Conservation (phyloP, 1,140 invertebrate species). For the Rhagoletis pomonella region DNA sequence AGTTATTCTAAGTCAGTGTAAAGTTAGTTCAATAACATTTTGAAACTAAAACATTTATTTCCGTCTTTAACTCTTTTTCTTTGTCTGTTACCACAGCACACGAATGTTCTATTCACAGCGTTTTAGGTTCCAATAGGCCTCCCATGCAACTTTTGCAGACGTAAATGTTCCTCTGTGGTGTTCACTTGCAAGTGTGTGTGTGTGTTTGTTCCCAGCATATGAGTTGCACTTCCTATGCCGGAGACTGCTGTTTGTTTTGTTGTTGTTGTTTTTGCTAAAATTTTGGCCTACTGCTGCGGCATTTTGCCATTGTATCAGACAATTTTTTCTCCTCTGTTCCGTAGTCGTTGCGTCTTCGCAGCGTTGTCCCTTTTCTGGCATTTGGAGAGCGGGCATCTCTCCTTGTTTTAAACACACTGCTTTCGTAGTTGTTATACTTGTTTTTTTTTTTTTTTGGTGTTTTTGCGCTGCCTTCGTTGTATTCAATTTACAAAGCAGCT, state of each 20-base stretch:
- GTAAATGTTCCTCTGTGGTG: too few species aligned
- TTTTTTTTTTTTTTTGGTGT: not conserved
- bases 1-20: too few species aligned
- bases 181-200: too few species aligned
- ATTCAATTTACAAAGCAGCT: not conserved
- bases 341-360: not conserved
- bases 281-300: not conserved
- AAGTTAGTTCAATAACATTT: too few species aligned
- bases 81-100: too few species aligned
- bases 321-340: too few species aligned
- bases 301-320: not conserved
- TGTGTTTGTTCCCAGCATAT: not conserved
- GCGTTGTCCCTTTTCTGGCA: not conserved
- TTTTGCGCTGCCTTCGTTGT: not conserved
- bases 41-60: too few species aligned
- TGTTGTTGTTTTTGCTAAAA: not conserved
- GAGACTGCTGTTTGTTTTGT: not conserved
- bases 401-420: not conserved
- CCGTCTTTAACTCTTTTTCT: too few species aligned
- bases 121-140: too few species aligned
- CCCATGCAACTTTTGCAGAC: too few species aligned
- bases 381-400: not conserved
- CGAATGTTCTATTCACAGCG: too few species aligned
- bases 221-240: not conserved
- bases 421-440: not conserved